Evolutionary conservation across 2,888 invertebrate genomes (phyloP), one percentile per base, ranked within the genome.

Genomic region (Alviniconcha strummeri): DNA sequence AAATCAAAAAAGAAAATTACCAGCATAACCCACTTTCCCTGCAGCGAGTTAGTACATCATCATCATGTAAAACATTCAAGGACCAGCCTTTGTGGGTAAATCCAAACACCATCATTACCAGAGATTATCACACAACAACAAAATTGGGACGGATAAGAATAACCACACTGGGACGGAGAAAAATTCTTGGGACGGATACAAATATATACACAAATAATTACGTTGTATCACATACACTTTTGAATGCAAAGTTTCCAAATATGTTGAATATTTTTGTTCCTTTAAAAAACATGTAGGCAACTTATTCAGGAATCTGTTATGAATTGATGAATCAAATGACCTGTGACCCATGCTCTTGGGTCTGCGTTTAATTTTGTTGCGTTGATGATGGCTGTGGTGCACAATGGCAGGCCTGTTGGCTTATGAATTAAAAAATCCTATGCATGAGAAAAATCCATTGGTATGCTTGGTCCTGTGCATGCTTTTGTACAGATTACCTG

Each of bases 11-110:
- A 78, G 7, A 78, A 71, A 0, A 60, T 5, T 5, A 54, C 54
- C 74, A 84, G 69, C 57, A 36, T 15, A n/a, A 52, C 80, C 75
- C 76, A 80, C 84, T 80, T 76, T 19, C n/a, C 83, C 83, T 80
- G 80, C 78, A 84, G 84, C 79, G 81, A 85, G 72, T 69, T n/a
- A 36, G 71, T 74, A 54, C 13, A 75, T 60, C 15, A 64, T 36
- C 13, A 75, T 60, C 15, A 64, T 36, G 15, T 4, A 5, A 54
- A 15, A 67, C 2, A 4, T 3, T 54, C 55, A 80, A 80, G 83
- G 83, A 57, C 83, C 83, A 79, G 79, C 83, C 83, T 72, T 60
- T 52, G 67, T 71, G 56, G 74, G 19, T 19, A n/a, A 80, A 13
- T 17, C 54, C 8, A 56, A 8, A 7, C 36, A 74, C 15, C 36